Evolutionary conservation across 2,888 invertebrate species (phyloP), one percentile per base, ranked within the genome.

Genomic region (Oscheius myriophilus): DNA sequence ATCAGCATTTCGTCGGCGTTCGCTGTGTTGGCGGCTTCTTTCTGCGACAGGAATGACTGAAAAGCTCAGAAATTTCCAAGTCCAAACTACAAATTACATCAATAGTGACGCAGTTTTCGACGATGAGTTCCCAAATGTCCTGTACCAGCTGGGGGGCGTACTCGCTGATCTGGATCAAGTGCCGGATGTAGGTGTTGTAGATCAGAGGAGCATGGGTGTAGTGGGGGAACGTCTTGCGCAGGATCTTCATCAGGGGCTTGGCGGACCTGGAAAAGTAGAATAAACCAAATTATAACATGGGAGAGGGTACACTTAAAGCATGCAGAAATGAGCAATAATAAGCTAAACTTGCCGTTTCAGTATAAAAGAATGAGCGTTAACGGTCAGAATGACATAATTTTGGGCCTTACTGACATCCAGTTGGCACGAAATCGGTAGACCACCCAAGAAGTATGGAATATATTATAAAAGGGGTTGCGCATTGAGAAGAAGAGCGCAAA

Each of bases 111-210:
- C 80, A 33, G 45, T 75, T 62, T 3, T 79, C 73, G 33, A 81
- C 57, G 53, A 82, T 63, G 2, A 64, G 25, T 18, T 71, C 68
- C 81, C 80, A 82, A 3, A 82, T 46, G 6, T 81, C 76, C 18
- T 71, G 68, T n/a, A 67, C 41, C 26, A 71, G 65, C 3, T 52
- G 39, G 14, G 81, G 78, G 33, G 67, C 54, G 16, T 78, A 71
- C 42, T 74, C 75, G 33, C 70, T 72, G 59, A 80, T 62, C 41
- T 73, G 58, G 21, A 78, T 73, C 42, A 74, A 18, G 62, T 78
- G 73, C 54, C 73, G 57, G 42, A 73, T 63, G 49, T 70, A 78
- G 18, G 49, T 73, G 16, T 63, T 21, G 3, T 63, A 59, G 7
- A 72, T 52, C 9, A 55, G 23, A 1, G 70, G 4, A 1, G 70